Conservation (phyloP, 23 tunicate genomes). For the Trididemnum clinides region DNA sequence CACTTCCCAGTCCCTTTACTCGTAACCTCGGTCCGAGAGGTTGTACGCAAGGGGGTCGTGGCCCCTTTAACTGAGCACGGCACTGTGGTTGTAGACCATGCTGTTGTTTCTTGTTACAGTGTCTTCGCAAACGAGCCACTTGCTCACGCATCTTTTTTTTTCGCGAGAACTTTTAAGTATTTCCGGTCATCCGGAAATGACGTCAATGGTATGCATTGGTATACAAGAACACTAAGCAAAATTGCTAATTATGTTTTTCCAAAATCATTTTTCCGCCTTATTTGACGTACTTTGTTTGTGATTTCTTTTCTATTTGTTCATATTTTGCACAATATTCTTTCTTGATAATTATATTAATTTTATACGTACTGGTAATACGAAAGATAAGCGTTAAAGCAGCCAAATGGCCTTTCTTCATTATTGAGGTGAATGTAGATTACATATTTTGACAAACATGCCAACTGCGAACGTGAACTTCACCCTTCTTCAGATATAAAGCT, state of each 20-base stretch:
- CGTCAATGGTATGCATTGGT: conserved; percentile 43
- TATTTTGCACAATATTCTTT: too few relatives aligned
- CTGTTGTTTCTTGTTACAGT: conserved; percentile 52
- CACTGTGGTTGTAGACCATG: conserved; percentile 32
- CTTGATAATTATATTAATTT: too few relatives aligned
- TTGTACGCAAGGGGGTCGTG: conserved; percentile 21
- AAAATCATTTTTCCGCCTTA: not conserved
- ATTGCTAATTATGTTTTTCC: conserved; percentile 30
- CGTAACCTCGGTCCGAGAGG: not conserved
- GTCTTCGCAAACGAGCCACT: conserved; percentile 16
- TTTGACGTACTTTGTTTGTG: not conserved
- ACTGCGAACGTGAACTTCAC: too few relatives aligned
- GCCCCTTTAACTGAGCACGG: conserved; percentile 54
- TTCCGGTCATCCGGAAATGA: not conserved
- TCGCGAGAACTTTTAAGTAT: conserved; percentile 31
- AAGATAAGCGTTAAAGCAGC: too few relatives aligned
- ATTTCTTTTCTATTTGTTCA: not conserved
- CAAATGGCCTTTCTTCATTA: too few relatives aligned
- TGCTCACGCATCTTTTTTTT: conserved; percentile 39
- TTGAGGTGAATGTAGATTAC: too few relatives aligned
- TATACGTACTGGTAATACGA: too few relatives aligned
- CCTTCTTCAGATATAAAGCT: too few relatives aligned
- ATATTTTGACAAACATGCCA: too few relatives aligned
- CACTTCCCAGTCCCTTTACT: not conserved
- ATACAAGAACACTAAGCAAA: conserved; percentile 4